Evolutionary conservation across 2,888 invertebrate species (phyloP).

Genomic region (Ernsta delagoae): DNA sequence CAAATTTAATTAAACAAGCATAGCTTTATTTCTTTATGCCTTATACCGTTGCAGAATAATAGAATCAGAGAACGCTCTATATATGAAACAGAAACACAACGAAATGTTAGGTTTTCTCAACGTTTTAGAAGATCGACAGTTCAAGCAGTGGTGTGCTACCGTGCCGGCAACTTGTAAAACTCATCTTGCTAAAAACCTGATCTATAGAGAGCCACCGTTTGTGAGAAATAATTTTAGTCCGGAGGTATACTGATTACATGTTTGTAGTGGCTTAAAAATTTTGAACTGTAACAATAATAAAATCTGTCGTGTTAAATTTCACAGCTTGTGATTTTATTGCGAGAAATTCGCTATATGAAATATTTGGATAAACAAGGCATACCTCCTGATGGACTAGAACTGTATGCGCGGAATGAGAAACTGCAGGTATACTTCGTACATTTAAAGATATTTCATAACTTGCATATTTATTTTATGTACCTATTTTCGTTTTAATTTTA

Average conservation of each 20-base stretch:
- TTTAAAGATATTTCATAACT: background rate
- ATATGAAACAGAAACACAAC: constrained; percentile 85
- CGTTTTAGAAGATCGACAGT: constrained; percentile 85
- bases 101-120: constrained; percentile 88
- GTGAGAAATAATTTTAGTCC: constrained; percentile 88
- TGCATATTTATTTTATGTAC: no score
- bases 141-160: constrained; percentile 88
- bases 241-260: constrained; percentile 66
- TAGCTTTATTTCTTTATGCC: no score
- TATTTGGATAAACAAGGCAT: constrained; percentile 87
- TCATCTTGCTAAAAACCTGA: constrained; percentile 86
- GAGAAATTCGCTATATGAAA: constrained; percentile 92
- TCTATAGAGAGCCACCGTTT: constrained; percentile 82
- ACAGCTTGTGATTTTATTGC: constrained; percentile 89
- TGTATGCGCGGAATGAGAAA: constrained; percentile 89
- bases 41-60: constrained; percentile 70
- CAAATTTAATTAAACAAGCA: no score
- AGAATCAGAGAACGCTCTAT: constrained; percentile 82
- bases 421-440: constrained; percentile 79
- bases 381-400: constrained; percentile 84
- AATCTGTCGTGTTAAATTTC: constrained; percentile 23
- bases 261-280: no score
- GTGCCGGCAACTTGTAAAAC: constrained; percentile 87
- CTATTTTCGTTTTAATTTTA: constrained; percentile 9
- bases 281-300: no score